Percentiles rank a stretch among this genome's conserved stretches.
phyloP scores from a whole-genome alignment of 1,140 invertebrate genomes.

The Drosophila tsacasi region DNA sequence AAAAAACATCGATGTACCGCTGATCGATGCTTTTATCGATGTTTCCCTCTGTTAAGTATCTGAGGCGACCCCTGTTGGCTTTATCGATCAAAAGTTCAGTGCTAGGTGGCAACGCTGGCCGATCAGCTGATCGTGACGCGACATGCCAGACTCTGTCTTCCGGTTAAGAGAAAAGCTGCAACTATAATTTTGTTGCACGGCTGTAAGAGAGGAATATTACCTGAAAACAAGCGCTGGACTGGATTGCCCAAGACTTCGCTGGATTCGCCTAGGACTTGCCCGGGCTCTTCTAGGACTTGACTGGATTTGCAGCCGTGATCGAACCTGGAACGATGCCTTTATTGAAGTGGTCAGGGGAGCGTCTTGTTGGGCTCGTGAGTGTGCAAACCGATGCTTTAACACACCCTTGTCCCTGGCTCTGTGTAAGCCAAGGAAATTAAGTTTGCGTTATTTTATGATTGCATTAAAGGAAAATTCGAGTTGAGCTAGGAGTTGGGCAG shows the following conservation, averaged over 20 bases:
- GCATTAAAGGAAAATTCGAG: constrained; percentile 31
- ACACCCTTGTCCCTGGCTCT: neutral
- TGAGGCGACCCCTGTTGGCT: neutral
- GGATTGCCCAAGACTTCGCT: neutral
- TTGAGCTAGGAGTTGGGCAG: neutral
- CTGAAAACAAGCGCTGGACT: neutral
- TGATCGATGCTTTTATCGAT: neutral
- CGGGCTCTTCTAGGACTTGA: neutral
- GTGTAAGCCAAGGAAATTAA: constrained; percentile 29
- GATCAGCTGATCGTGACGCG: neutral
- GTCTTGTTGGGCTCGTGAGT: neutral
- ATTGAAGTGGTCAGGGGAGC: neutral
- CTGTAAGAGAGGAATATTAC: neutral
- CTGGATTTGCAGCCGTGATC: neutral
- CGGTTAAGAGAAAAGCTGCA: neutral
- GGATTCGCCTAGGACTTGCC: neutral
- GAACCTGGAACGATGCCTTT: neutral
- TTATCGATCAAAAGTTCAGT: neutral
- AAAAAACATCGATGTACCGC: neutral
- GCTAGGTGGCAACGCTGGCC: neutral
- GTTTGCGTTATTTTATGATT: constrained; percentile 65
- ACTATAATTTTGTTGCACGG: neutral
- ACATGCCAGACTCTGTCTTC: neutral
- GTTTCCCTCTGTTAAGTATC: neutral
- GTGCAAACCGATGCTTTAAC: no score